Conservation (phyloP, 2,888 invertebrate species). For the Cheilosia scutellata region DNA sequence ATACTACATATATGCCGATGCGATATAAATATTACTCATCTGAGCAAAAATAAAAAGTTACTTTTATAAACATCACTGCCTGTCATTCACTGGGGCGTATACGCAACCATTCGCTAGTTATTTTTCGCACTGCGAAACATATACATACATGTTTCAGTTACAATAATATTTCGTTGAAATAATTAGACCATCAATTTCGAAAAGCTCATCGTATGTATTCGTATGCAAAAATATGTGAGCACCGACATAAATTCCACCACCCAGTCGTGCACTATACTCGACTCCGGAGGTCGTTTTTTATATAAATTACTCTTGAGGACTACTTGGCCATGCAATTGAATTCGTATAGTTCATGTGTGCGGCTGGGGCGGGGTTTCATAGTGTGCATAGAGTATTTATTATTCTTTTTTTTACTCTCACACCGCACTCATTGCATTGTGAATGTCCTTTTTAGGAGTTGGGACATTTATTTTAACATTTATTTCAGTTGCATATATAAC, state of each 20-base stretch:
- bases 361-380: neutral
- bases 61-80: slow-evolving; percentile 8
- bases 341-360: slow-evolving; percentile 43
- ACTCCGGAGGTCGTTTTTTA: slow-evolving; percentile 31
- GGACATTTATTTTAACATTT: slow-evolving; percentile 62
- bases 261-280: slow-evolving; percentile 15
- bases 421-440: slow-evolving; percentile 29
- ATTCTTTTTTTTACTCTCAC: neutral
- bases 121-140: slow-evolving; percentile 17
- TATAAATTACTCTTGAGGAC: slow-evolving; percentile 55
- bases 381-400: neutral
- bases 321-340: slow-evolving; percentile 62
- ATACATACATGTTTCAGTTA: neutral
- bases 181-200: slow-evolving; percentile 84
- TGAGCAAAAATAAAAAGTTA: neutral
- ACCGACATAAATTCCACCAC: slow-evolving; percentile 20
- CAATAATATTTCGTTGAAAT: slow-evolving; percentile 68
- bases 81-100: slow-evolving; percentile 1
- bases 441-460: slow-evolving; percentile 45
- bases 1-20: neutral
- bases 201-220: slow-evolving; percentile 79
- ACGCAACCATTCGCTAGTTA: slow-evolving; percentile 2
- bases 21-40: no score
- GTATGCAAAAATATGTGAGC: slow-evolving; percentile 40
- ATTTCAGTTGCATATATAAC: slow-evolving; percentile 47